phyloP scores from a whole-genome alignment of 1,140 invertebrate species.

The Babylonia areolata region DNA sequence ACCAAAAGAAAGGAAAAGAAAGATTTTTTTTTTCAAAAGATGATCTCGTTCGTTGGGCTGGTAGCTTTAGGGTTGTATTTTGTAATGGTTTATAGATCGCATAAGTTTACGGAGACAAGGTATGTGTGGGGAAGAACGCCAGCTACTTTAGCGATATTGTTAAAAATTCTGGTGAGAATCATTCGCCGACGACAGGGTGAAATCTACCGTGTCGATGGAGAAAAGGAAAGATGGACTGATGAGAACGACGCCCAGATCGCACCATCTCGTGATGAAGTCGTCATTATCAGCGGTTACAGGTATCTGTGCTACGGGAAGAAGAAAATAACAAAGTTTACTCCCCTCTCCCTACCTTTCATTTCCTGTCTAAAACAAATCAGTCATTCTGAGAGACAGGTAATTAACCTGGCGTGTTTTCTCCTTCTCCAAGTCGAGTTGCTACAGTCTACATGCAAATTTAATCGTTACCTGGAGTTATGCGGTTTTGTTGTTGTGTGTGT shows the following conservation, averaged over 20 bases:
- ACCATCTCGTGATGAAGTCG: conserved; percentile 12
- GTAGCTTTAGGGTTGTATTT: background rate
- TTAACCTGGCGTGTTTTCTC: too few species aligned
- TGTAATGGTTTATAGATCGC: background rate
- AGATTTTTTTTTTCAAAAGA: background rate
- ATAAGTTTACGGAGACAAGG: background rate
- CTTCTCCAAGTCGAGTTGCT: too few species aligned
- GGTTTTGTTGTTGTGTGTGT: background rate
- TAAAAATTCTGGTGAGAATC: background rate
- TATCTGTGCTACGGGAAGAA: too few species aligned
- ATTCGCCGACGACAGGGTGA: conserved; percentile 4
- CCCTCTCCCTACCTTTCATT: background rate
- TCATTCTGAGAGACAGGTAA: too few species aligned
- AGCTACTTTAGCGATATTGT: background rate
- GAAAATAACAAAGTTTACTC: background rate
- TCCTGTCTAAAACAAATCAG: too few species aligned
- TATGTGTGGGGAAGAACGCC: conserved; percentile 10
- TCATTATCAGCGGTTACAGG: conserved; percentile 22
- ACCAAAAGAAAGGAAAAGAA: too few species aligned
- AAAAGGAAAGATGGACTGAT: background rate
- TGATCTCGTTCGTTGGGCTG: background rate
- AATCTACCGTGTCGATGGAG: background rate
- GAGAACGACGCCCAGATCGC: background rate
- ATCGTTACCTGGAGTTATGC: too few species aligned
- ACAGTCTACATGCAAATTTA: too few species aligned